Conservation (phyloP, 2,797 vertebrate species). For the Taenioides sp. region DNA sequence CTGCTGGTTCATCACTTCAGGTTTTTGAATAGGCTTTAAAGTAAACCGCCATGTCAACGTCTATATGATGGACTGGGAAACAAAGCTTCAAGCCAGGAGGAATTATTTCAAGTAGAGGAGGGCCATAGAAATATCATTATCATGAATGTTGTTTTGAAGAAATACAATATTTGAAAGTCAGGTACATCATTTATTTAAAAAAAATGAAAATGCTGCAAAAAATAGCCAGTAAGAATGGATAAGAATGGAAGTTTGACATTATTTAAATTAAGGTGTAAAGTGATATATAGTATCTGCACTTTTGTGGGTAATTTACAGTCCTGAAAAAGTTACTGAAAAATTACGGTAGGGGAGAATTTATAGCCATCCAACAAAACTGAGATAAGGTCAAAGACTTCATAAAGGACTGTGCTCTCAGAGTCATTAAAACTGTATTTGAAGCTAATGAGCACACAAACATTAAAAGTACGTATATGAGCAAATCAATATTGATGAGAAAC, state of each 20-base stretch:
- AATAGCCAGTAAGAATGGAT: too few relatives aligned
- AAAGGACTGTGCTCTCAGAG: neutral
- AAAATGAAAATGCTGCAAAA: too few relatives aligned
- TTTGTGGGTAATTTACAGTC: neutral
- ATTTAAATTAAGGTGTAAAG: too few relatives aligned
- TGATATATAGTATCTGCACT: too few relatives aligned
- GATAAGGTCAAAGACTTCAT: neutral
- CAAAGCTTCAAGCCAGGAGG: neutral
- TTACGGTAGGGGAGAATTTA: neutral
- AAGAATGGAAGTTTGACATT: too few relatives aligned
- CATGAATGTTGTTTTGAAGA: too few relatives aligned
- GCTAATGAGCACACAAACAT: neutral
- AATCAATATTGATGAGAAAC: constrained; percentile 11
- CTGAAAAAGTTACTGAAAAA: too few relatives aligned
- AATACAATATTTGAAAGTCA: too few relatives aligned
- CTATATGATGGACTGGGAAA: constrained; percentile 19
- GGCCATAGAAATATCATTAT: too few relatives aligned
- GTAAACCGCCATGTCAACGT: constrained; percentile 28
- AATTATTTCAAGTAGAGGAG: neutral
- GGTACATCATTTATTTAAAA: too few relatives aligned
- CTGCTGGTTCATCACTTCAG: constrained; percentile 44
- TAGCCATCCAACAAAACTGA: neutral
- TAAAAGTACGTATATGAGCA: neutral
- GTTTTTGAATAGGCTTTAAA: constrained; percentile 27
- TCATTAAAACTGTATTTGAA: constrained; percentile 5